Evolutionary conservation across 2,797 vertebrate genomes (phyloP), one percentile per base, ranked within the genome.

Genomic region (Acropternis orthonyx): DNA sequence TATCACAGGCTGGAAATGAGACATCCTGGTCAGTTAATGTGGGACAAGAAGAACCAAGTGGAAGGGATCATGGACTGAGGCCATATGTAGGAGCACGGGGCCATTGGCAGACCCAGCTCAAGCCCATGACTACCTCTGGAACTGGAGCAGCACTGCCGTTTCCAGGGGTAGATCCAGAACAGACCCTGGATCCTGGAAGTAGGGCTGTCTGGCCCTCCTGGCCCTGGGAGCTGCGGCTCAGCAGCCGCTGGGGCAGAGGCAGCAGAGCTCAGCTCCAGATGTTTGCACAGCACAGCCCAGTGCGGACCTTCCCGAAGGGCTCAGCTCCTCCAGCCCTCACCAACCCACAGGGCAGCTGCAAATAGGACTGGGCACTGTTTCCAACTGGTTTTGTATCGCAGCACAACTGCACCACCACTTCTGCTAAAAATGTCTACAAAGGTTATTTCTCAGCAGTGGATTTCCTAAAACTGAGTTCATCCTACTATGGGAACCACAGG

Each of bases 221-320:
- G 26, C 27, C 26, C n/a, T 0, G 0, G 46, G 71, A 52, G 37
- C 17, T 32, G 36, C 51, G n/a, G 62, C 10, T 43, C 66, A 37
- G 34, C 51, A 51, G 55, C 44, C n/a, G 55, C n/a, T 30, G 6
- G 65, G 37, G 20, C 55, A 65, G 46, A 65, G 30, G 37, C 56
- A 66, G 83, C 41, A 84, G 54, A 37, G 16, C 32, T 51, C 32
- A 19, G 2, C 13, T 77, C 32, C 65, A 4, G 0, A 26, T 27
- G 44, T 37, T 21, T 36, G 5, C 23, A 6, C 13, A 34, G 46
- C 66, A 27, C n/a, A 55, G 36, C 63, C n/a, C 41, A 7, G 19
- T 15, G 61, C 65, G 65, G 34, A 54, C 37, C 28, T 24, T 39
- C 20, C 51, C 4, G 1, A 49, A 24, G 15, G 19, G 13, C 39